phyloP scores from a whole-genome alignment of 1,140 invertebrate genomes.

The Cydia pomonella region DNA sequence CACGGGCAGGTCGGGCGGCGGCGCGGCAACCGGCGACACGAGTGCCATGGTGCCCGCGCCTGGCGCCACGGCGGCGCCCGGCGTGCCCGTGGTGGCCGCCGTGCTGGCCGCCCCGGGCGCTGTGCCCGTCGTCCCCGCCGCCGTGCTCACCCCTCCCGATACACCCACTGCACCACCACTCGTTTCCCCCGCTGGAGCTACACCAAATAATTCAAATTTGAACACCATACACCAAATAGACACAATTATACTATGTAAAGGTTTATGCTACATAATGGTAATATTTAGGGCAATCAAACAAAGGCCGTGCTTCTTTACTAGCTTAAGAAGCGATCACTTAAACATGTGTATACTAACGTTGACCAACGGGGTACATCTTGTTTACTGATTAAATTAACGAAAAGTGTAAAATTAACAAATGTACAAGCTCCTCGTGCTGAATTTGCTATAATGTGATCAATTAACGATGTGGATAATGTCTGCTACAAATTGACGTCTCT shows the following conservation, averaged over 20 bases:
- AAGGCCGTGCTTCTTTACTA: slow-evolving; percentile 62
- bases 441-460: slow-evolving; percentile 68
- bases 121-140: slow-evolving; percentile 58
- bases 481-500: slow-evolving; percentile 34
- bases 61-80: slow-evolving; percentile 65
- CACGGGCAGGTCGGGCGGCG: slow-evolving; percentile 85
- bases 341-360: slow-evolving; percentile 63
- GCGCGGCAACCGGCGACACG: slow-evolving; percentile 65
- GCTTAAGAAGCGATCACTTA: slow-evolving; percentile 46
- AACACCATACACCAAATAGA: background rate
- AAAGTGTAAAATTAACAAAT: slow-evolving; percentile 66
- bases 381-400: slow-evolving; percentile 57
- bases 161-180: slow-evolving; percentile 70
- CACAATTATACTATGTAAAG: slow-evolving; percentile 11
- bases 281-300: slow-evolving; percentile 78
- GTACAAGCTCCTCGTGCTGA: slow-evolving; percentile 62
- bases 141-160: slow-evolving; percentile 60
- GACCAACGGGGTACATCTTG: slow-evolving; percentile 78
- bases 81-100: slow-evolving; percentile 65
- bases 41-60: slow-evolving; percentile 62
- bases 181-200: slow-evolving; percentile 77
- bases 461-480: slow-evolving; percentile 49
- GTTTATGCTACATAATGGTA: slow-evolving; percentile 40
- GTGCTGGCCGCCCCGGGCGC: slow-evolving; percentile 56
- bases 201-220: slow-evolving; percentile 22